phyloP scores from a whole-genome alignment of 2,888 invertebrate species.

The Mythimna ferrago region DNA sequence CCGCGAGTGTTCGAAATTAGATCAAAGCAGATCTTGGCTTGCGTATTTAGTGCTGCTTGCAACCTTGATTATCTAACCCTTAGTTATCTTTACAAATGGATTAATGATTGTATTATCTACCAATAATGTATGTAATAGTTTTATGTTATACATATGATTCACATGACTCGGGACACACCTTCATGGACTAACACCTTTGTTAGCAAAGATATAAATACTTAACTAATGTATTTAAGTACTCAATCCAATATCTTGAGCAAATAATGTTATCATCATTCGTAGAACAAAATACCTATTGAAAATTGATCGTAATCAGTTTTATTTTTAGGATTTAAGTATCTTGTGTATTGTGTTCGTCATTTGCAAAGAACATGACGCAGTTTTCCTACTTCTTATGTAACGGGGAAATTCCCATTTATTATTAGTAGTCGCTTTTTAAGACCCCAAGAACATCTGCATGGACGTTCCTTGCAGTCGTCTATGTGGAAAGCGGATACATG shows the following conservation, averaged over 20 bases:
- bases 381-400: background rate
- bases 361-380: background rate
- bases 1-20: too few species aligned
- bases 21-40: background rate
- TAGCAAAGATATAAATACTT: background rate
- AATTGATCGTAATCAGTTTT: background rate
- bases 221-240: background rate
- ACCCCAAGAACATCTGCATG: too few species aligned
- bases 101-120: background rate
- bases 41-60: background rate
- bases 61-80: constrained; percentile 16
- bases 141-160: constrained; percentile 24
- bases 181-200: background rate
- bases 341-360: background rate
- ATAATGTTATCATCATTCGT: background rate
- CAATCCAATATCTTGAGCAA: background rate
- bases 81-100: constrained; percentile 3
- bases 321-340: background rate
- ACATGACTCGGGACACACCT: constrained; percentile 12
- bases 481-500: too few species aligned
- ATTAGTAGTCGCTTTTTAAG: too few species aligned
- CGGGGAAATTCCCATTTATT: background rate
- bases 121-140: too few species aligned
- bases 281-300: background rate
- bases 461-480: too few species aligned